These are phyloP conservation scores for Athrips mouffetella DNA, from an alignment of 2,888 invertebrate genomes.

Conservation along the genomic window DNA sequence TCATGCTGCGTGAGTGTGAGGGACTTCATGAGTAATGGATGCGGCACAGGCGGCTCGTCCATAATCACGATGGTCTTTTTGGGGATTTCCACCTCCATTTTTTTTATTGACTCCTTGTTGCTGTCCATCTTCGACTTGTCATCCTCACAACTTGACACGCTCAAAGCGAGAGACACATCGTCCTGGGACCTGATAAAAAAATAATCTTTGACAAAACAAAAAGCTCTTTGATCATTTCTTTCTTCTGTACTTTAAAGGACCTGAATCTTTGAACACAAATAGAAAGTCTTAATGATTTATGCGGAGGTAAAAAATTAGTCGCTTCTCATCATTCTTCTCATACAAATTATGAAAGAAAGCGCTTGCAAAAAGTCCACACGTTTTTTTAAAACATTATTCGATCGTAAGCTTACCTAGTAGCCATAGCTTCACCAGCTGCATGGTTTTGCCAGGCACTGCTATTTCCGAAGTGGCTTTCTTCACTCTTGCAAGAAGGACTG, in stretches of 20 bases:
- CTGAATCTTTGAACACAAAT: too few species aligned
- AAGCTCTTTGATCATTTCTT: too few species aligned
- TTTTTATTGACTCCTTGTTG: constrained; percentile 36
- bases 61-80: constrained; percentile 63
- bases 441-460: constrained; percentile 70
- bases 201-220: too few species aligned
- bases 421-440: constrained; percentile 76
- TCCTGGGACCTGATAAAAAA: constrained; percentile 66
- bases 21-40: constrained; percentile 72
- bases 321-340: too few species aligned
- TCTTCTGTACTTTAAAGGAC: too few species aligned
- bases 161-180: constrained; percentile 69
- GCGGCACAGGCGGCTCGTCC: constrained; percentile 65
- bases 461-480: constrained; percentile 69
- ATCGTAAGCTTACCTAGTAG: constrained; percentile 69
- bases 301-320: too few species aligned
- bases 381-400: too few species aligned
- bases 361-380: too few species aligned
- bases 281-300: too few species aligned
- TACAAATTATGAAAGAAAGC: too few species aligned
- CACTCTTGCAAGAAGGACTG: constrained; percentile 73
- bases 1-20: constrained; percentile 68
- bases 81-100: constrained; percentile 46
- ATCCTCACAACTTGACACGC: constrained; percentile 73
- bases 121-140: constrained; percentile 64